Percentiles rank a stretch among this genome's conserved stretches.
These are phyloP conservation scores for Syngnathus typhle DNA, from an alignment of 2,113 vertebrate species.

Conservation along the genomic window DNA sequence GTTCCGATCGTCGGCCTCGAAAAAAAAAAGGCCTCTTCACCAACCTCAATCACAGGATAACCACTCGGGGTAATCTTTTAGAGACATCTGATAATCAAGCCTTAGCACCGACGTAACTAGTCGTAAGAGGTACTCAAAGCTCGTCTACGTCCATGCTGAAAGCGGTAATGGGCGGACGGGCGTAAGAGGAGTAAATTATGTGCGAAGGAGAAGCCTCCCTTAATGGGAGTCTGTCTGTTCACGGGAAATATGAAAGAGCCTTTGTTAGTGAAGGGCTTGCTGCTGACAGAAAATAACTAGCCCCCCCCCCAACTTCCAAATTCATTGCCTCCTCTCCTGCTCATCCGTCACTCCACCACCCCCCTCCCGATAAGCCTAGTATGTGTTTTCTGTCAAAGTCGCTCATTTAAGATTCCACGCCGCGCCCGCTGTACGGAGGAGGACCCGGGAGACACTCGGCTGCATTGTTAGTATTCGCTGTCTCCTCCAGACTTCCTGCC, in stretches of 20 bases:
- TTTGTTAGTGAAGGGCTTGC: constrained; percentile 67
- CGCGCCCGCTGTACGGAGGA: constrained; percentile 41
- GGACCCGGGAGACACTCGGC: constrained; percentile 47
- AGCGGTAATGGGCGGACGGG: constrained; percentile 64
- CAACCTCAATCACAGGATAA: background rate
- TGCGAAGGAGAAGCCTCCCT: constrained; percentile 62
- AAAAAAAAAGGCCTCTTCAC: background rate
- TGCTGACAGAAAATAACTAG: constrained; percentile 68
- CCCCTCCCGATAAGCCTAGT: constrained; percentile 29
- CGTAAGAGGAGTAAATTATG: constrained; percentile 66
- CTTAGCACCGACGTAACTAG: constrained; percentile 55
- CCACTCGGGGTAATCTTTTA: background rate
- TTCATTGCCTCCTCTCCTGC: constrained; percentile 61
- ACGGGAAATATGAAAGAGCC: constrained; percentile 71
- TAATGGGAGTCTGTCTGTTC: constrained; percentile 70
- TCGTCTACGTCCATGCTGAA: constrained; percentile 56
- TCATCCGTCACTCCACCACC: constrained; percentile 55
- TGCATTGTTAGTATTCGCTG: constrained; percentile 59
- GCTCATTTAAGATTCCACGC: constrained; percentile 61
- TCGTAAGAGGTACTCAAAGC: constrained; percentile 62
- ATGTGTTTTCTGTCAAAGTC: constrained; percentile 65
- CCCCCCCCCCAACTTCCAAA: constrained; percentile 62
- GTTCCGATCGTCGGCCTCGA: background rate
- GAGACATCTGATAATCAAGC: background rate
- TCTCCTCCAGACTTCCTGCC: constrained; percentile 48